Evolutionary conservation across 2,113 vertebrate species (phyloP), one percentile per base, ranked within the genome.

Genomic region (Xerus inauris): DNA sequence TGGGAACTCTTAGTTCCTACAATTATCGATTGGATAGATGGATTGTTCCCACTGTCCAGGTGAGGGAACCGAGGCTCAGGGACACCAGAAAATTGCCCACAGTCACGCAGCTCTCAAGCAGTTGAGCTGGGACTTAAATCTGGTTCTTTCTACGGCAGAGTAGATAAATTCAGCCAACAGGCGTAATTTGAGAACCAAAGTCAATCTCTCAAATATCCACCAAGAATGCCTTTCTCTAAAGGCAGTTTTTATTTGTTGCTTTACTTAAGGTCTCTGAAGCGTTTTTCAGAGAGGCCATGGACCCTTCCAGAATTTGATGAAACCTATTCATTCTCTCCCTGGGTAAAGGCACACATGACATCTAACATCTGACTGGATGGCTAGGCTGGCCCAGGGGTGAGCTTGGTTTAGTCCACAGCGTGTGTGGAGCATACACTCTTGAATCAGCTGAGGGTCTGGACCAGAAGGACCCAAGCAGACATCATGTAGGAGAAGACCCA

Each of bases 11-110:
- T 7, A 16, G 47, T 38, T n/a, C 71, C 51, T 6, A n/a, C 26
- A 64, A 3, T 7, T 28, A 13, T 32, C 20, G 1, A 0, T 7
- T 9, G 12, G 17, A 0, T 28, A 12, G 40, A 11, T 5, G 14
- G 45, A 28, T 76, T 65, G 24, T 26, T 45, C 59, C 51, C n/a
- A 8, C 40, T 38, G 82, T 42, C 6, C 12, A 67, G 47, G 49
- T 73, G 73, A 77, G 13, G 20, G 91, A n/a, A 85, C 67, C 1
- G 75, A 91, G 45, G 49, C 57, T 32, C 38, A 5, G 81, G 40
- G 54, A 38, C 4, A 2, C 35, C 32, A 32, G 64, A 19, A 30
- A 82, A 47, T 65, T n/a, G 14, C 49, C 54, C 38, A 35, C 4
- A n/a, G 54, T 54, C 83, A 73, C 47, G 57, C 4, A 69, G 87